Evolutionary conservation across 2,113 vertebrate species (phyloP), one percentile per base, ranked within the genome.

Genomic region (Eurystomus gularis): DNA sequence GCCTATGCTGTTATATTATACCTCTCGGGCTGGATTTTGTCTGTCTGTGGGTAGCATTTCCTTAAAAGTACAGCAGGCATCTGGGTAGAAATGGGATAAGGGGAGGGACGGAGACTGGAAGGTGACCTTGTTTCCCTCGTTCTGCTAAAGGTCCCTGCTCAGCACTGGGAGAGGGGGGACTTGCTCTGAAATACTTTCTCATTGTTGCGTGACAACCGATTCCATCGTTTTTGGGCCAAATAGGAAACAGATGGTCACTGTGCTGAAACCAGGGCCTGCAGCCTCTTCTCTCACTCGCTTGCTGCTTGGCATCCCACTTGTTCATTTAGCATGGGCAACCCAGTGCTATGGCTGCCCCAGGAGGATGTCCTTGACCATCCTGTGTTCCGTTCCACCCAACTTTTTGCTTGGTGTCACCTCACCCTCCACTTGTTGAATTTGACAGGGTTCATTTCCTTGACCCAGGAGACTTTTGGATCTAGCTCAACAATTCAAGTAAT

Each of bases 31-130:
- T 64, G 88, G 72, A 69, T 94, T 96, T 92, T 88, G 72, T 88
- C 90, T 94, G 79, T 31, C 82, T 86, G 42, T 89, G 91, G 86
- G 81, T 77, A 88, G 58, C 55, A 88, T 95, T 96, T 94, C 95
- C 96, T 96, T 96, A 96, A 96, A 97, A 96, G 86, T 96, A 75
- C 94, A 93, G 72, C 65, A 94, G 40, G 39, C 65, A 82, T 90
- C 39, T 86, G 80, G 35, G 65, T 93, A 92, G 80, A 88, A 88
- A 57, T 8, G 58, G 86, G 70, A 86, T 84, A 61, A 93, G 76
- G 57, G 81, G 58, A 95, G 54, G 72, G 65, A 89, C 2, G 8
- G 70, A 61, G 82, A 15, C 72, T 88, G 75, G 62, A 83, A 54
- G 49, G 40, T 96, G 93, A 96, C 92, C 94, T 90, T 58, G 7